Evolutionary conservation across 1,140 invertebrate species (phyloP), one percentile per base, ranked within the genome.

Genomic region (Lucilia sericata): DNA sequence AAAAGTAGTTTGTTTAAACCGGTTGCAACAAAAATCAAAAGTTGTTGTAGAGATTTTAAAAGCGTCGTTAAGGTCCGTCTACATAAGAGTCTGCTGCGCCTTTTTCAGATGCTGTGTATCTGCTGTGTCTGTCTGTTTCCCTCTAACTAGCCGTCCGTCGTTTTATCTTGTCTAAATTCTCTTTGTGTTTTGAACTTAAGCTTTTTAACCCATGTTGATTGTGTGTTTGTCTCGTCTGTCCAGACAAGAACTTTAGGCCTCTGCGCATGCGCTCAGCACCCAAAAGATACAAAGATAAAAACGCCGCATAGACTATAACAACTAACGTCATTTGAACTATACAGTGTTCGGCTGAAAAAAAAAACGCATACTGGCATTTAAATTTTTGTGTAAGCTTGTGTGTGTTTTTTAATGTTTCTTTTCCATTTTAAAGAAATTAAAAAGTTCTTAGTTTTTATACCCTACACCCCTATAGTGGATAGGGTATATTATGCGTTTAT

Each of bases 1-100:
- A 70, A 70, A 70, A 70, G 65, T 70, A 70, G 65, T 70, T 70
- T n/a, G 21, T 70, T 70, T 70, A 70, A 70, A 70, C 65, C 65
- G 65, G 65, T 70, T 70, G 21, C n/a, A 70, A 70, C 17, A 70
- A 70, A 70, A 70, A 70, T 70, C 65, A 70, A 70, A 70, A 70
- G 65, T 70, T 70, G 65, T 70, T 25, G n/a, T 70, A 70, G 8
- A 10, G 19, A 70, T 21, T 25, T 10, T 21, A 55, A 19, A n/a
- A n/a, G 65, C 51, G 65, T 21, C n/a, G 55, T n/a, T 60, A n/a
- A 7, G 55, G 14, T 42, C 42, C 42, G 42, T 42, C 42, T 42
- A 42, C 42, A 8, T 8, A 42, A 42, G 42, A 42, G 42, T 3
- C 42, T 42, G 10, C 12, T 55, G 51, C 65, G n/a, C 65, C 21